phyloP scores from a whole-genome alignment of 2,113 vertebrate species.

The Bolborhynchus lineola region DNA sequence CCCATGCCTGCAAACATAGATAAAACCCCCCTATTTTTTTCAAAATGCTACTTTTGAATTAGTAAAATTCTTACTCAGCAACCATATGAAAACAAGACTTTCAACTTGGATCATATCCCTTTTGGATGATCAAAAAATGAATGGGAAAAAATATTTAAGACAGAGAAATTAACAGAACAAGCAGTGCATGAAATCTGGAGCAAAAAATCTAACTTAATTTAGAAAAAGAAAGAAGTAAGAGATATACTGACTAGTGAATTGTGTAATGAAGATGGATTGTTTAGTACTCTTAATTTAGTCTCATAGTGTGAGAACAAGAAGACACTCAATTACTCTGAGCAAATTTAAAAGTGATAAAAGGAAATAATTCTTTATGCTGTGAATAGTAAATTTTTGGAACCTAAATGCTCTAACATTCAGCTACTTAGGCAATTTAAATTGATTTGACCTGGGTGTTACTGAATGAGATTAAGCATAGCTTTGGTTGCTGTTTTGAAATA shows the following conservation, averaged over 20 bases:
- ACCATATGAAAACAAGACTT: not conserved
- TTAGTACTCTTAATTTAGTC: constrained; percentile 35
- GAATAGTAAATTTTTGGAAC: not conserved
- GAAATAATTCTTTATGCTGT: constrained; percentile 45
- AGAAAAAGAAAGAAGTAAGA: not conserved
- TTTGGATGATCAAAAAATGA: not conserved
- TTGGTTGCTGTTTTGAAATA: not conserved
- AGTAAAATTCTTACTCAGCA: not conserved
- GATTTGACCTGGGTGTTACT: not conserved
- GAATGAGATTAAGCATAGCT: not conserved
- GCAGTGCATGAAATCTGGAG: not conserved
- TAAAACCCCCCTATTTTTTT: not conserved
- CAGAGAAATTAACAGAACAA: not conserved
- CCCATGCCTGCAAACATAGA: not conserved
- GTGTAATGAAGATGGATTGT: constrained; percentile 56
- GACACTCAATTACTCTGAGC: constrained; percentile 27
- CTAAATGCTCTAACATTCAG: not conserved
- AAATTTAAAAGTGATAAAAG: constrained; percentile 40
- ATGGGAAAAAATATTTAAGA: not conserved
- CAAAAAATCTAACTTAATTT: constrained; percentile 11
- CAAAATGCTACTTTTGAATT: not conserved
- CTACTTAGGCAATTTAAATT: not conserved
- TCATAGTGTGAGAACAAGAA: constrained; percentile 48
- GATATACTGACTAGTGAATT: constrained; percentile 1
- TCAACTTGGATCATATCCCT: not conserved